Evolutionary conservation across 2,113 vertebrate species (phyloP), one percentile per base, ranked within the genome.

Genomic region (Varanus salvator): DNA sequence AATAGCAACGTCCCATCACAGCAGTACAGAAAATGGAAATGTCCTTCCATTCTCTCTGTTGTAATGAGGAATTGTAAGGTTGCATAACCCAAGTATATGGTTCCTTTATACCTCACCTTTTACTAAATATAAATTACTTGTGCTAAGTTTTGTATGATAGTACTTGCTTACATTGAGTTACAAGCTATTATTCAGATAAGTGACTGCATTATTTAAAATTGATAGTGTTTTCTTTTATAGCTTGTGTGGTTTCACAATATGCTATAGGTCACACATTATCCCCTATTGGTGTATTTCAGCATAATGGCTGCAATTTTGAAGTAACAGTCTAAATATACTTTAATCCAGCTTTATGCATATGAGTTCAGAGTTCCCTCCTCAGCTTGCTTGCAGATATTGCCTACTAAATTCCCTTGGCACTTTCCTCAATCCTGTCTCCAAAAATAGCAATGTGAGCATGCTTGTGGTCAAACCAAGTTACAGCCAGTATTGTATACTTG

Each of bases 351-450:
- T 29, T 64, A 57, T 68, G 4, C 21, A 66, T 50, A n/a, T 48
- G 48, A 19, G 4, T 60, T 34, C 12, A 80, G 68, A 17, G 8
- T 29, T 88, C 68, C 69, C 21, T 82, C 34, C 48, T 88, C 52
- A 83, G 9, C 11, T 75, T 11, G 74, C 4, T 38, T 86, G 69
- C 34, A 48, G 52, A 25, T 87, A 68, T 57, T 50, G 82, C 83
- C 80, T 83, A 29, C 75, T 89, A 82, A 83, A 54, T 75, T 75
- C 9, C 17, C 68, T 83, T 88, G 34, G 80, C 80, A 72, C 34
- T 57, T 82, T 60, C 68, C 80, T 74, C 52, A 81, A 14, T 72
- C 34, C 48, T 71, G 23, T 75, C 50, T 75, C 69, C 17, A n/a
- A 72, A 89, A 83, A 69, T 54, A n/a, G 38, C 19, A 5, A 25